Base-by-base conservation (phyloP, 1,140 invertebrate species). In the Monochamus saltuarius region DNA sequence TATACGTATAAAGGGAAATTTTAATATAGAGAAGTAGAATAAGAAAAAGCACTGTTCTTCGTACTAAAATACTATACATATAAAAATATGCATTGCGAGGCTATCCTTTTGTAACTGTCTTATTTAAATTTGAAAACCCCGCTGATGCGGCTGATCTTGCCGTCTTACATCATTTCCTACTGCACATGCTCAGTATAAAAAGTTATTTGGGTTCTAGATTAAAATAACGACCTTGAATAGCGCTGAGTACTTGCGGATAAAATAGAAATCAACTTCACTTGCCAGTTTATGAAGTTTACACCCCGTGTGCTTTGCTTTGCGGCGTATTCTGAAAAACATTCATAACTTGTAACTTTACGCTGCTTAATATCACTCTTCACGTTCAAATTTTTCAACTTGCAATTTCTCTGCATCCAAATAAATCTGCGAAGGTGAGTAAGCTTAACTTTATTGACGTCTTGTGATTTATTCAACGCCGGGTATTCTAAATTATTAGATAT, bases 231-330 rank as follows among this genome's bases (percentile, higher is more conserved):
- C 66, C 66, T 68, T 68, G 68, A 58, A 11, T 19, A 45, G 64
- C 66, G 65, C 66, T 62, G 45, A 45, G 49, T n/a, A 38, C 49
- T 52, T 58, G 61, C 45, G 61, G 63, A 43, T 13, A 54, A 59
- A 64, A 35, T 53, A 38, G 47, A 29, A 67, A 65, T 54, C 43
- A 54, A 22, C 17, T 51, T 39, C 34, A 42, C 51, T 61, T 59
- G 59, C 64, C 64, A 62, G 59, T 54, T 63, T 59, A 60, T 68
- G 51, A 69, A 67, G 56, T 64, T 61, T 67, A 60, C 61, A 67
- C 58, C 49, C 58, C 38, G 54, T 51, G 45, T 55, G 50, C 55
- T 49, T 61, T 58, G 40, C 53, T 60, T 59, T 38, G 49, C 22
- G 49, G 22, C 45, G 36, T 59, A 55, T 17, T 47, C 60, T 56